Evolutionary conservation across 2,113 vertebrate genomes (phyloP).

Genomic region (Monopterus albus): DNA sequence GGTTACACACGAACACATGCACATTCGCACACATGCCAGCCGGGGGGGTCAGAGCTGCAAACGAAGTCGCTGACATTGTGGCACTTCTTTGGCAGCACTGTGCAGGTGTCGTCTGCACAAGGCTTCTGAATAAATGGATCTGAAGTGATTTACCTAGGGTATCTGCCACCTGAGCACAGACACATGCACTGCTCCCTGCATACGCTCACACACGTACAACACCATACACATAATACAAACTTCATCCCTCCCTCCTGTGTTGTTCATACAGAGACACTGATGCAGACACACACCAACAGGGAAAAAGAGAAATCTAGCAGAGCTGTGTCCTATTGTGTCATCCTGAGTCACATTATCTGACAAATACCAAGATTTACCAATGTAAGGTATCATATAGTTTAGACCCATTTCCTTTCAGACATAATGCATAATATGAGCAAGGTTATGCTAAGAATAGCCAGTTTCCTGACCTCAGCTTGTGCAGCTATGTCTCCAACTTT

Average conservation of each 20-base stretch:
- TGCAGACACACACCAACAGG: conserved; percentile 45
- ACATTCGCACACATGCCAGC: conserved; percentile 21
- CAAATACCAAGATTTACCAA: conserved; percentile 19
- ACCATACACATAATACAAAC: conserved; percentile 12
- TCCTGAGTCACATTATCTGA: conserved; percentile 39
- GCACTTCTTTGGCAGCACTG: conserved; percentile 76
- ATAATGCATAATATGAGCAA: conserved; percentile 3
- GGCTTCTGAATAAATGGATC: conserved; percentile 78
- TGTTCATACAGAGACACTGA: conserved; percentile 57
- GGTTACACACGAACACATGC: background rate
- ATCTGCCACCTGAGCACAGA: conserved; percentile 72
- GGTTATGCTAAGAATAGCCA: conserved; percentile 26
- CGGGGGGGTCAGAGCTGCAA: conserved; percentile 66
- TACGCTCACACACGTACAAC: conserved; percentile 8
- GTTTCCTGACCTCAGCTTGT: conserved; percentile 17
- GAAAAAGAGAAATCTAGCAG: conserved; percentile 37
- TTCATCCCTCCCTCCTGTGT: conserved; percentile 18
- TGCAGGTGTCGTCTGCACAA: conserved; percentile 69
- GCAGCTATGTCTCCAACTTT: conserved; percentile 25
- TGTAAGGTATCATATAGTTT: background rate
- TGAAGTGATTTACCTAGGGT: conserved; percentile 74
- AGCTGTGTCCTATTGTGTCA: conserved; percentile 33
- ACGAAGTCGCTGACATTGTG: conserved; percentile 75
- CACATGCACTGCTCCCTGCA: conserved; percentile 3
- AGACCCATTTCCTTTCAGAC: conserved; percentile 18